A percentile compares a stretch with the other conserved stretches of the same genome.
Evolutionary conservation across 2,797 vertebrate genomes (phyloP).

Genomic region (Okamejei kenojei): DNA sequence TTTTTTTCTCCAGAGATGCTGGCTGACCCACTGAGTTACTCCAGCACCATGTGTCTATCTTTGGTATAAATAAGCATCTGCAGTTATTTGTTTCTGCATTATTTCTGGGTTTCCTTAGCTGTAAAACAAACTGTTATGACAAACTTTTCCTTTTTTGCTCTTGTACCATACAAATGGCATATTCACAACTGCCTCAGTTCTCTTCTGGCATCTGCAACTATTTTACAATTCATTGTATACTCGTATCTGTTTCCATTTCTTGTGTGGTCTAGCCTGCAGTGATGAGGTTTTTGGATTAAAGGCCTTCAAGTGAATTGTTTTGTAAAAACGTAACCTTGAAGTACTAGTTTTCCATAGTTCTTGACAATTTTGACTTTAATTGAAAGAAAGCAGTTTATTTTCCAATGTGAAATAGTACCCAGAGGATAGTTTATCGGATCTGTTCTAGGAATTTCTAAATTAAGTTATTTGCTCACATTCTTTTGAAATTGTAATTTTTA

Average conservation of each 20-base stretch:
- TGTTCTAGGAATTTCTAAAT: background rate
- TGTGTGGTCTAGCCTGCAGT: background rate
- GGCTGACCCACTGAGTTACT: too few relatives aligned
- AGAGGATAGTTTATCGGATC: background rate
- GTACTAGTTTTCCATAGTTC: background rate
- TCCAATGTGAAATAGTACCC: background rate
- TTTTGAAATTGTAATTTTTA: too few relatives aligned
- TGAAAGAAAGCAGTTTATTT: background rate
- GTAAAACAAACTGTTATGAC: background rate
- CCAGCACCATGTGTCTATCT: too few relatives aligned
- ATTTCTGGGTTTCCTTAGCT: background rate
- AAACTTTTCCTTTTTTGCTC: background rate
- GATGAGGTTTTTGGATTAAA: background rate
- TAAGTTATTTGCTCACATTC: background rate
- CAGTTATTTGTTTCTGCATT: background rate
- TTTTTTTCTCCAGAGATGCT: too few relatives aligned
- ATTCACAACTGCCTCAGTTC: background rate
- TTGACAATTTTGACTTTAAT: background rate
- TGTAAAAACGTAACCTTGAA: background rate
- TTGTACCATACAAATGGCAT: background rate
- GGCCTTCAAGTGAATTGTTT: background rate
- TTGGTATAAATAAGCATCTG: too few relatives aligned
- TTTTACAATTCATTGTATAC: background rate
- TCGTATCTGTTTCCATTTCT: background rate
- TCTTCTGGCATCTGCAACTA: background rate